Evolutionary conservation across 2,113 vertebrate species (phyloP).

Genomic region (Ammodytes marinus): DNA sequence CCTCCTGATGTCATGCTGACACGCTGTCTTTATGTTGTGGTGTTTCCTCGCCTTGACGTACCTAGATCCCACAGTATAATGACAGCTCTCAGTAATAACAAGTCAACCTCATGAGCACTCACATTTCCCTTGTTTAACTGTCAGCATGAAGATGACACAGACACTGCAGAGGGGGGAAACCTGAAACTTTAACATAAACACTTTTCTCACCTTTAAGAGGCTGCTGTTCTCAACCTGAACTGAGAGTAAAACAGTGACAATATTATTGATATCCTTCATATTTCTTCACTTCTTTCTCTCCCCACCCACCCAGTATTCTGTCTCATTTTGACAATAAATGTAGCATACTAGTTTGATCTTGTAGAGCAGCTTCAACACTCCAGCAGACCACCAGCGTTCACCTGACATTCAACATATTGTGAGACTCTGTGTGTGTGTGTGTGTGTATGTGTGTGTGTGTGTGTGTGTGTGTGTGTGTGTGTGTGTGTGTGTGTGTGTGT

Average conservation of each 20-base stretch:
- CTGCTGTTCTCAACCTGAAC: conserved; percentile 31
- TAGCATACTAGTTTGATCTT: conserved; percentile 65
- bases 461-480: conserved; percentile 14
- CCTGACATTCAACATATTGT: conserved; percentile 45
- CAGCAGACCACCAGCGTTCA: conserved; percentile 26
- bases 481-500: not conserved
- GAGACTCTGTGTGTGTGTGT: not conserved
- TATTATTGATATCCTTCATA: conserved; percentile 16
- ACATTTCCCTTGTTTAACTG: conserved; percentile 30
- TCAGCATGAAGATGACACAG: conserved; percentile 40
- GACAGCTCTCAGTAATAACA: conserved; percentile 66
- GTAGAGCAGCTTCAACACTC: conserved; percentile 43
- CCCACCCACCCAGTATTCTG: conserved; percentile 10
- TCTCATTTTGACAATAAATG: conserved; percentile 25
- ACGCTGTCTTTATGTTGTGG: conserved; percentile 40
- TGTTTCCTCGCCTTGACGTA: conserved; percentile 43
- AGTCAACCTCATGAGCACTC: conserved; percentile 8
- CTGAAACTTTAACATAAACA: conserved; percentile 26
- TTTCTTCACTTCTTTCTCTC: not conserved
- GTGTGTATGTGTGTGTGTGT: conserved; percentile 16
- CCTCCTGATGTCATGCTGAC: conserved; percentile 61
- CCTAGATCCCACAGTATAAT: conserved; percentile 56
- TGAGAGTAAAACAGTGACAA: conserved; percentile 49
- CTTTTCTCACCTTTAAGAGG: not conserved
- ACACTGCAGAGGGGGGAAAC: conserved; percentile 14